Conservation (phyloP, 1,140 invertebrate species). For the Achatina immaculata region DNA sequence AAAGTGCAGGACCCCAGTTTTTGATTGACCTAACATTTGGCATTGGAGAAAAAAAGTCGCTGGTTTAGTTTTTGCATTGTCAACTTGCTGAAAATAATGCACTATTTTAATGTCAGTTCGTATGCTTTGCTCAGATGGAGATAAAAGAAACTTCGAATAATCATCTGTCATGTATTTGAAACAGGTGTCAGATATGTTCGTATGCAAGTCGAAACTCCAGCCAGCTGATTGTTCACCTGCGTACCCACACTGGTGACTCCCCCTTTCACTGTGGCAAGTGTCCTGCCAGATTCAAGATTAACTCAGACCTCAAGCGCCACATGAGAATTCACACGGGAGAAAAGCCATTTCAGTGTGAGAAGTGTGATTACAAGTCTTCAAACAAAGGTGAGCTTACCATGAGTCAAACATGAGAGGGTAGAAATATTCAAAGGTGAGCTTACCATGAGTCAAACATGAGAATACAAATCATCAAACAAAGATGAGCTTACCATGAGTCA, state of each 20-base stretch:
- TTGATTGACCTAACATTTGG: no score
- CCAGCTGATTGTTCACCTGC: conserved; percentile 76
- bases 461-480: neutral
- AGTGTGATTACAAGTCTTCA: conserved; percentile 61
- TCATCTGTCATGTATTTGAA: no score
- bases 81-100: no score
- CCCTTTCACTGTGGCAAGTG: conserved; percentile 79
- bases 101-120: no score
- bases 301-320: conserved; percentile 81
- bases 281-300: conserved; percentile 73
- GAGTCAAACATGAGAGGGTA: no score
- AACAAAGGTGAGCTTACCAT: conserved; percentile 61
- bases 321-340: conserved; percentile 85
- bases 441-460: neutral
- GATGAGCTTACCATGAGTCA: no score
- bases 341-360: conserved; percentile 85
- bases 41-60: no score
- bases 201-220: conserved; percentile 71
- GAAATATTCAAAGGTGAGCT: neutral
- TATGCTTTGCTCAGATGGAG: no score
- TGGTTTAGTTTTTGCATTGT: no score
- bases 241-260: conserved; percentile 78
- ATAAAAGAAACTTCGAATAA: no score
- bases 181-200: conserved; percentile 72
- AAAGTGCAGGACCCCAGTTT: no score